Evolutionary conservation across 2,797 vertebrate genomes (phyloP).

Genomic region (Cottoperca gobio): DNA sequence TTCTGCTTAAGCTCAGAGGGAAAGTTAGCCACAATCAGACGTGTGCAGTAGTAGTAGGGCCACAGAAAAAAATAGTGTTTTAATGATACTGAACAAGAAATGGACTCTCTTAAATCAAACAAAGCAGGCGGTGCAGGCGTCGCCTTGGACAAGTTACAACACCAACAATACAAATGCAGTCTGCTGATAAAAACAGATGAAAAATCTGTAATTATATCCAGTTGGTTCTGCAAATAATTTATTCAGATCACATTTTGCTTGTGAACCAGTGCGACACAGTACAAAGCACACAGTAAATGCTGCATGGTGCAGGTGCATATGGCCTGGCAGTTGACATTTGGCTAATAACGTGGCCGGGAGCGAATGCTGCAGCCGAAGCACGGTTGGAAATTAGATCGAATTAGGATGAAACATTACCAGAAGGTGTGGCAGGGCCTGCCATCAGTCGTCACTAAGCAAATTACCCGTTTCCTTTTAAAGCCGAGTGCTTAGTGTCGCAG

Average conservation of each 20-base stretch:
- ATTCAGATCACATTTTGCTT: conserved; percentile 43
- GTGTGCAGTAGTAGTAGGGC: background rate
- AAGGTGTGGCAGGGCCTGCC: conserved; percentile 35
- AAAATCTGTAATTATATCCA: background rate
- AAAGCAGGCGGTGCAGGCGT: background rate
- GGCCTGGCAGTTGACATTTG: conserved; percentile 46
- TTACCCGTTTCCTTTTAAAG: conserved; percentile 38
- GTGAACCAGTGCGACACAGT: conserved; percentile 32
- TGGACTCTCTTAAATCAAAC: background rate
- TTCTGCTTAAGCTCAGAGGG: conserved; percentile 8
- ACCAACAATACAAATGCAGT: background rate
- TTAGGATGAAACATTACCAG: conserved; percentile 44
- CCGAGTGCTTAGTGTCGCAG: conserved; percentile 16
- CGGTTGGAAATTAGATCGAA: conserved; percentile 61
- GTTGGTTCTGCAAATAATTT: conserved; percentile 18
- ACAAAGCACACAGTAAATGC: conserved; percentile 22
- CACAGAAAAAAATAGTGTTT: background rate
- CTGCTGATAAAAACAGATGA: background rate
- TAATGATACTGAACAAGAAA: conserved; percentile 6
- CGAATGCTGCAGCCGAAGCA: conserved; percentile 19
- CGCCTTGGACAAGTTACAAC: background rate
- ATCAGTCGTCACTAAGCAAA: conserved; percentile 45
- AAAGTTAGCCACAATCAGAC: conserved; percentile 17
- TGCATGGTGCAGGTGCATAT: conserved; percentile 49
- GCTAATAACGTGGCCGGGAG: conserved; percentile 37